Evolutionary conservation across 2,888 invertebrate species (phyloP), one percentile per base, ranked within the genome.

Genomic region (Oxystoma pomonae): DNA sequence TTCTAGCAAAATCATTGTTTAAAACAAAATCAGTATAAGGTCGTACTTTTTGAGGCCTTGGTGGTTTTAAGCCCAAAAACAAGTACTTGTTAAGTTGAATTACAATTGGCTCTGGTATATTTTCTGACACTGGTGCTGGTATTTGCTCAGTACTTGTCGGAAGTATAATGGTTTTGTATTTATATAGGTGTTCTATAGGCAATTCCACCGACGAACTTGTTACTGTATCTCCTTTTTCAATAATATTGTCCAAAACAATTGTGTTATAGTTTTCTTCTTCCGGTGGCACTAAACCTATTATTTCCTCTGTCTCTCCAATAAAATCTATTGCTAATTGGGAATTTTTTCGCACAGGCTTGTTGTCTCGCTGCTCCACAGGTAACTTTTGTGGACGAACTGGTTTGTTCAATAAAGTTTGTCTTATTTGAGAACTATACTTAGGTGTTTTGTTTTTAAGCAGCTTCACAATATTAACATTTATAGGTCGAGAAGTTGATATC

Each of bases 41-140:
- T 9, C 67, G 63, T 2, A 73, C 70, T 60, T 72, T 76, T 65
- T 74, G 74, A 20, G 69, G 68, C 2, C 68, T 67, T 1, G 81
- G 80, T 9, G 80, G 80, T 69, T 75, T 77, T 76, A 81, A 75
- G 1, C 81, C 80, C 2, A 72, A 59, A 1, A 79, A 76, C 12
- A 72, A 70, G 62, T 71, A 80, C 52, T 71, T 73, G 60, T 80
- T 80, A 16, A 77, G 59, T 20, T 53, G 62, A 19, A 9, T 20
- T 49, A 55, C 59, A 18, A 53, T 56, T 17, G 58, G 57, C 58
- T 64, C 63, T 18, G 60, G 58, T 1, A 22, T 18, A 1, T 57
- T 5, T 57, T 65, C 64, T 9, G 61, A 65, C 2, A 66, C 66
- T 53, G 67, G 62, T 3, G 63, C 62, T 20, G 60, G 62, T 17